phyloP scores from a whole-genome alignment of 1,140 invertebrate genomes.

The Periplaneta americana region DNA sequence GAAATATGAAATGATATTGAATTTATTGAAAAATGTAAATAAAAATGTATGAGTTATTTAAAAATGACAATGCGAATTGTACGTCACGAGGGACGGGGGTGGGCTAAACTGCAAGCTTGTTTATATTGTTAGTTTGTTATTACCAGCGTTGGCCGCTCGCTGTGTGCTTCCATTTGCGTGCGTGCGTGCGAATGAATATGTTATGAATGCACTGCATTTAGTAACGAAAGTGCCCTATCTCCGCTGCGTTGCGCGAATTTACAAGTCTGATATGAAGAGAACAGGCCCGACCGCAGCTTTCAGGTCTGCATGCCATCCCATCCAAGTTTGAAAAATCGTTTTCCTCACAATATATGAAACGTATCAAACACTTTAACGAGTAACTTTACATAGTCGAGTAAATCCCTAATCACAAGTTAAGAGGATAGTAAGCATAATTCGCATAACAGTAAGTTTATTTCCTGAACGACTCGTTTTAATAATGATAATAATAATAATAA shows the following conservation, averaged over 20 bases:
- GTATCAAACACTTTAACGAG: no score
- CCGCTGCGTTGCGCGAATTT: background rate
- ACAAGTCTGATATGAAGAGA: background rate
- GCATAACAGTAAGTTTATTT: no score
- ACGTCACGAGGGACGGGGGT: background rate
- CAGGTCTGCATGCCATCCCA: no score
- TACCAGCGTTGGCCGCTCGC: no score
- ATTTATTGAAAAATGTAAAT: background rate
- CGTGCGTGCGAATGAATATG: background rate
- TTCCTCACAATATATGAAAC: no score
- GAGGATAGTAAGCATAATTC: no score
- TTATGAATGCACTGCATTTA: background rate
- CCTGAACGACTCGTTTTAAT: no score
- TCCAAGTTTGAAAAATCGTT: no score
- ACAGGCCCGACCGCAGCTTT: no score
- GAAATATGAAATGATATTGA: background rate
- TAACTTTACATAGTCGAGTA: no score
- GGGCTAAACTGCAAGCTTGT: background rate
- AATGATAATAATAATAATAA: no score
- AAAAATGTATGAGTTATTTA: background rate
- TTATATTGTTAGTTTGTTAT: background rate
- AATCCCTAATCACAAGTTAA: no score
- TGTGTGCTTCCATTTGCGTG: background rate
- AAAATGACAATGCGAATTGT: background rate
- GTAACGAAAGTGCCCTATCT: background rate